phyloP scores from a whole-genome alignment of 2,797 vertebrate species.

The Trichosurus vulpecula region DNA sequence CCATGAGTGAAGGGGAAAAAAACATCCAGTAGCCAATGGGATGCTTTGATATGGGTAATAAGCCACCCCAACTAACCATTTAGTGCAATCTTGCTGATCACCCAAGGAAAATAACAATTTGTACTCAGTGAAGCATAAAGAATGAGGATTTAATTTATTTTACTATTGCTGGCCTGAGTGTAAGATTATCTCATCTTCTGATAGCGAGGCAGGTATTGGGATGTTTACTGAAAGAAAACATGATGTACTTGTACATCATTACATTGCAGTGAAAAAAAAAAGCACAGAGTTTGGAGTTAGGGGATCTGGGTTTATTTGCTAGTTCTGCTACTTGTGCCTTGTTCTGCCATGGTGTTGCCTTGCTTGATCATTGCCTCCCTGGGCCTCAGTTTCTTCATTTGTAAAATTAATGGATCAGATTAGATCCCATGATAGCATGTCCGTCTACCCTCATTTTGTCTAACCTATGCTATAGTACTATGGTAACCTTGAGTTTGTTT shows the following conservation, averaged over 20 bases:
- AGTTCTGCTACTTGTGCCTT: background rate
- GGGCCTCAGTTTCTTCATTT: background rate
- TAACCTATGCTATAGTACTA: constrained; percentile 20
- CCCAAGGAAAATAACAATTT: background rate
- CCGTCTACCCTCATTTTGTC: background rate
- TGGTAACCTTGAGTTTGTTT: constrained; percentile 4
- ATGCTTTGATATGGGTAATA: background rate
- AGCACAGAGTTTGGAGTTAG: background rate
- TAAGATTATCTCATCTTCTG: background rate
- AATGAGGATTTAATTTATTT: background rate
- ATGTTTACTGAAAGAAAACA: background rate
- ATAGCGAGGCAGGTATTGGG: background rate
- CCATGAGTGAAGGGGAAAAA: background rate
- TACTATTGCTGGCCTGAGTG: background rate
- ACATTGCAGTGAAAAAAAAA: background rate
- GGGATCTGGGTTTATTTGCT: background rate
- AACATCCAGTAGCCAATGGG: background rate
- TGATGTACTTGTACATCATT: background rate
- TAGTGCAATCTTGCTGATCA: background rate
- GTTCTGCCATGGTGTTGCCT: no score
- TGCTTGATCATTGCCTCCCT: background rate
- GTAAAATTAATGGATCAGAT: background rate
- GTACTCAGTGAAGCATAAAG: background rate
- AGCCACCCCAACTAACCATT: background rate
- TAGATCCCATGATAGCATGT: background rate